Conservation (phyloP, 2,888 invertebrate genomes). For the Temnothorax ravouxi region DNA sequence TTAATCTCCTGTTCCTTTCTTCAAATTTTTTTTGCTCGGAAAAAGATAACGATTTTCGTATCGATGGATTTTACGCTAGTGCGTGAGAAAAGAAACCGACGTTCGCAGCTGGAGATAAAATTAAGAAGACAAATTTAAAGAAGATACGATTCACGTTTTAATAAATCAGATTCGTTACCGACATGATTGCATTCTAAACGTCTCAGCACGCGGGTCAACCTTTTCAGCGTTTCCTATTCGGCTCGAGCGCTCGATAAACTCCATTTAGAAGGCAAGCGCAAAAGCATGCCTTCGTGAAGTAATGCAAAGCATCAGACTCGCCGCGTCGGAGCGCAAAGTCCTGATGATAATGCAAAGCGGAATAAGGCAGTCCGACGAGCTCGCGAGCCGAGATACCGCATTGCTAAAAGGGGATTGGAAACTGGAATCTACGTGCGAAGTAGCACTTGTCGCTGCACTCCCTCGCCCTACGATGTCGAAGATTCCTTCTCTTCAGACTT, state of each 20-base stretch:
- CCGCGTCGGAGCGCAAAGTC: conserved; percentile 28
- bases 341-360: conserved; percentile 69
- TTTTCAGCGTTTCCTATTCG: conserved; percentile 39
- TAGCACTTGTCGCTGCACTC: conserved; percentile 65
- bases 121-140: background rate
- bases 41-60: background rate
- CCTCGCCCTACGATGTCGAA: background rate
- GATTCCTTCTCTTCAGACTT: background rate
- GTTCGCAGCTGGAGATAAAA: background rate
- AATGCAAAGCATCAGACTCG: conserved; percentile 66
- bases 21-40: background rate
- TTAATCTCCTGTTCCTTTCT: background rate
- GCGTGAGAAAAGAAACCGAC: background rate
- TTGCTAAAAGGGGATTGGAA: conserved; percentile 73
- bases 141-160: background rate
- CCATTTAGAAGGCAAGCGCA: conserved; percentile 61
- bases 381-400: conserved; percentile 49
- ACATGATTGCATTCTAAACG: conserved; percentile 44
- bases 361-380: conserved; percentile 55
- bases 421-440: conserved; percentile 75
- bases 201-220: conserved; percentile 47
- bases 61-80: background rate
- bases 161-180: background rate
- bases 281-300: conserved; percentile 58
- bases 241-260: conserved; percentile 70